A percentile compares a stretch with the other conserved stretches of the same genome.
phyloP scores from a whole-genome alignment of 2,888 invertebrate species.

The Eurois occulta region DNA sequence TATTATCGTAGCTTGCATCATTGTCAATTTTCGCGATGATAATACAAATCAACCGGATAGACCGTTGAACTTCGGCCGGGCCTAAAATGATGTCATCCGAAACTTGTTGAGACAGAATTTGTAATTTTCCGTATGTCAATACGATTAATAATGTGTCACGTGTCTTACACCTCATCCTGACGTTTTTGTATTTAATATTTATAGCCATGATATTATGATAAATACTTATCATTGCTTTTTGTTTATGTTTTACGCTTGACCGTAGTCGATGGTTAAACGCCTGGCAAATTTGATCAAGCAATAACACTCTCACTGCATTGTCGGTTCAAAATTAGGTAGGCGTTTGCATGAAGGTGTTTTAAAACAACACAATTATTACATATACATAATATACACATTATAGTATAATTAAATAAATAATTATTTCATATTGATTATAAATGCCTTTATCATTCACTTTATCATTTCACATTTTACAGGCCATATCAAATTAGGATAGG shows the following conservation, averaged over 20 bases:
- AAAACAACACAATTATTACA: not conserved
- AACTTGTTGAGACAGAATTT: conserved; percentile 38
- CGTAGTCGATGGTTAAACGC: conserved; percentile 29
- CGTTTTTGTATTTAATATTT: not conserved
- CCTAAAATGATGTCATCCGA: conserved; percentile 62
- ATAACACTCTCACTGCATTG: conserved; percentile 19
- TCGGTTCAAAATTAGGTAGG: conserved; percentile 28
- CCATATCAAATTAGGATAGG: not conserved
- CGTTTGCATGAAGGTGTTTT: conserved; percentile 19
- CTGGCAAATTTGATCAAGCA: conserved; percentile 46
- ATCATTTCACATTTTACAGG: not conserved
- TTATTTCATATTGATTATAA: not conserved
- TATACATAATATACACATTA: too few species aligned
- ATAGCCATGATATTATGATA: not conserved
- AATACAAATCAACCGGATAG: conserved; percentile 36
- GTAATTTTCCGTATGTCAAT: conserved; percentile 55
- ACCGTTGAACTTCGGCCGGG: conserved; percentile 56
- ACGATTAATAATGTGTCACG: conserved; percentile 17
- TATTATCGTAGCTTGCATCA: conserved; percentile 47
- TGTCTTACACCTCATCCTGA: too few species aligned
- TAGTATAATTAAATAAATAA: not conserved
- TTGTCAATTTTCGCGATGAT: conserved; percentile 49
- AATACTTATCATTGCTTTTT: not conserved
- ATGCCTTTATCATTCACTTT: not conserved
- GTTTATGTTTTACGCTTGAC: not conserved